Evolutionary conservation across 2,113 vertebrate genomes (phyloP).

Genomic region (Coreoperca whiteheadi): DNA sequence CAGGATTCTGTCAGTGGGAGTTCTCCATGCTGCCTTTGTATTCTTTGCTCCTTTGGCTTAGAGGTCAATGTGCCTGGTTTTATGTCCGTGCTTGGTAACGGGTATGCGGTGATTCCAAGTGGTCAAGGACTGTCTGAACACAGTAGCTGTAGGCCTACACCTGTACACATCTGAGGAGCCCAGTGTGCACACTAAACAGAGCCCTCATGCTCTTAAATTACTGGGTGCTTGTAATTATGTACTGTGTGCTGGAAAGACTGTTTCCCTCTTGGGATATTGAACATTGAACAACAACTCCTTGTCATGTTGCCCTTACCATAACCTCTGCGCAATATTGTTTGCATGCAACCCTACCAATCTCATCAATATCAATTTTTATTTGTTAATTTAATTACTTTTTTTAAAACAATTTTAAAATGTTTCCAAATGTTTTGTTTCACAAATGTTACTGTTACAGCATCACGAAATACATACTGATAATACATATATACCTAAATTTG

Average conservation of each 20-base stretch:
- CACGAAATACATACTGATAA: not conserved
- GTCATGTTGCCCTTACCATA: not conserved
- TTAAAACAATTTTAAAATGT: not conserved
- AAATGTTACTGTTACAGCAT: not conserved
- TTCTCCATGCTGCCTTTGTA: not conserved
- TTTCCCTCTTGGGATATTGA: not conserved
- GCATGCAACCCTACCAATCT: not conserved
- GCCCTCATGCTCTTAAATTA: slow-evolving; percentile 24
- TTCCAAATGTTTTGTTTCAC: not conserved
- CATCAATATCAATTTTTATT: not conserved
- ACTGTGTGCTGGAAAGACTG: not conserved
- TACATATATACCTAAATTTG: not conserved
- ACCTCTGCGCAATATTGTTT: not conserved
- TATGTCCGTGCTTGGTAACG: not conserved
- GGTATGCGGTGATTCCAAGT: slow-evolving; percentile 12
- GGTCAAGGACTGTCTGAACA: not conserved
- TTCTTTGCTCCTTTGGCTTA: slow-evolving; percentile 12
- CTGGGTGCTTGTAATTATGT: slow-evolving; percentile 38
- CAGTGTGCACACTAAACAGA: slow-evolving; percentile 19
- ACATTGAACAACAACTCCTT: slow-evolving; percentile 18
- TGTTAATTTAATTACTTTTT: not conserved
- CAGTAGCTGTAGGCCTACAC: not conserved
- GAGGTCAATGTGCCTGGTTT: not conserved
- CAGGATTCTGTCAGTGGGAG: slow-evolving; percentile 9
- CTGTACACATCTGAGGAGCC: not conserved